Evolutionary conservation across 2,113 vertebrate genomes (phyloP).

Genomic region (Serinus canaria): DNA sequence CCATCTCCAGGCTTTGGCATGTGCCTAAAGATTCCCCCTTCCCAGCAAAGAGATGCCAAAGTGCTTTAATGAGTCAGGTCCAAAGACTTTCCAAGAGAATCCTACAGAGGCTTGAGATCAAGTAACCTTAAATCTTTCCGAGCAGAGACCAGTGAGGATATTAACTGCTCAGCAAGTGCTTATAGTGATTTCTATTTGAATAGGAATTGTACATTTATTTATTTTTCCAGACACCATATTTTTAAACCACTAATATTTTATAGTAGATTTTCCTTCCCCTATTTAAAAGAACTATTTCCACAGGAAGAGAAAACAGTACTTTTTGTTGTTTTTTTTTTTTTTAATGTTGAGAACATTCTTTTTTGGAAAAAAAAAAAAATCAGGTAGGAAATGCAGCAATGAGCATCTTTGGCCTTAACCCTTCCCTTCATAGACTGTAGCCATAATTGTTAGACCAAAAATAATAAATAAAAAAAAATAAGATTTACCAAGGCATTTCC

Average conservation of each 20-base stretch:
- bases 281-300: constrained; percentile 60
- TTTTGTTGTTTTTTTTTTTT: not conserved
- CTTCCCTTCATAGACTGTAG: not conserved
- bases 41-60: constrained; percentile 32
- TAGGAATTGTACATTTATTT: constrained; percentile 66
- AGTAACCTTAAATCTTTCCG: not conserved
- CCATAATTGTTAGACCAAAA: constrained; percentile 43
- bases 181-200: constrained; percentile 42
- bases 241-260: constrained; percentile 66
- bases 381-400: constrained; percentile 46
- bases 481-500: not conserved
- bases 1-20: not conserved
- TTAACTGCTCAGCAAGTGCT: constrained; percentile 46
- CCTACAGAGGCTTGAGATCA: not conserved
- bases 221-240: constrained; percentile 64
- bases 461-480: not conserved
- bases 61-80: constrained; percentile 50
- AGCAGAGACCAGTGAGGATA: not conserved
- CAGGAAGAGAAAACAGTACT: not conserved
- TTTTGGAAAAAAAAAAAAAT: not conserved
- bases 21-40: constrained; percentile 20
- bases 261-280: constrained; percentile 52
- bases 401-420: constrained; percentile 53
- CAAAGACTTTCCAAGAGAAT: constrained; percentile 38
- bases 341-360: constrained; percentile 28